Evolutionary conservation across 2,113 vertebrate genomes (phyloP).

Genomic region (Rhinogobius similis): DNA sequence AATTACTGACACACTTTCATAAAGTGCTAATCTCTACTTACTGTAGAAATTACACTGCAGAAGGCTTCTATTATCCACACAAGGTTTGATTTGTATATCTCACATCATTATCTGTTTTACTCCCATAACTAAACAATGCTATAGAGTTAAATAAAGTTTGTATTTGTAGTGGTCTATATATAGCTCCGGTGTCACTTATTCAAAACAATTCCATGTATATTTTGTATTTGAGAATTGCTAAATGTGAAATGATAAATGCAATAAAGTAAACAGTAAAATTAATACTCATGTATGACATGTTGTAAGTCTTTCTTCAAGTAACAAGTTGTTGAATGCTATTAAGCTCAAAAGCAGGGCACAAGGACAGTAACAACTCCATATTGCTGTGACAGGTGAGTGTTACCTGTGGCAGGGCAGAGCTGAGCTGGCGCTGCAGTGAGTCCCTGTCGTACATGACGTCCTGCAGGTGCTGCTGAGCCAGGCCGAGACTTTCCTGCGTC

Average conservation of each 20-base stretch:
- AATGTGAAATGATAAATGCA: no score
- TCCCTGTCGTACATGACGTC: slow-evolving; percentile 97
- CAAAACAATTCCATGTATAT: no score
- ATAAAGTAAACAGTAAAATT: no score
- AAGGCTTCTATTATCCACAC: slow-evolving; percentile 19
- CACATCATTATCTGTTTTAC: not conserved
- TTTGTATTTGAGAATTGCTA: no score
- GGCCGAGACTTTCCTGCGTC: slow-evolving; percentile 95
- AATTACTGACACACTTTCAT: slow-evolving; percentile 60
- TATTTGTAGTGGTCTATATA: no score
- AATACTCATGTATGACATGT: not conserved
- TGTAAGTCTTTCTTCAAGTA: not conserved
- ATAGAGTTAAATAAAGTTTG: not conserved
- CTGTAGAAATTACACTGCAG: slow-evolving; percentile 40
- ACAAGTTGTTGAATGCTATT: not conserved
- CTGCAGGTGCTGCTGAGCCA: slow-evolving; percentile 94
- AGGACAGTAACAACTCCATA: not conserved
- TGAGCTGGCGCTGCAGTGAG: slow-evolving; percentile 96
- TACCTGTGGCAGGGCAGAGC: slow-evolving; percentile 97
- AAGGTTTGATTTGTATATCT: slow-evolving; percentile 15
- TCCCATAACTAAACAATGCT: not conserved
- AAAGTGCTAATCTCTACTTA: slow-evolving; percentile 57
- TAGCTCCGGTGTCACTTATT: no score
- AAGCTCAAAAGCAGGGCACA: not conserved
- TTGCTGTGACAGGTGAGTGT: not conserved